Conservation (phyloP, 2,113 vertebrate genomes). For the Prinia subflava region DNA sequence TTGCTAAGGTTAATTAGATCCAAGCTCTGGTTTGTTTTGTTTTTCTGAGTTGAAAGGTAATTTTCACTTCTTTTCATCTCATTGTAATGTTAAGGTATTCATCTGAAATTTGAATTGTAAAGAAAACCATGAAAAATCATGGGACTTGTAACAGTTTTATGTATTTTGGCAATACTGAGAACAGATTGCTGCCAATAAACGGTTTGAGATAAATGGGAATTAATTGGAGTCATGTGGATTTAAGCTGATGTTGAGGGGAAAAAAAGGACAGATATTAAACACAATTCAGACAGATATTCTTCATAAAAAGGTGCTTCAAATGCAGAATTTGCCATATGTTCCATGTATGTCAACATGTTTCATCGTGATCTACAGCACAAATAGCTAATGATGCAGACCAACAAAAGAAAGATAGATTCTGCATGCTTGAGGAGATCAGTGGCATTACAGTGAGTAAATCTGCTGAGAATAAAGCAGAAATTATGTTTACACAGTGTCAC, state of each 20-base stretch:
- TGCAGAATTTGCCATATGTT: not conserved
- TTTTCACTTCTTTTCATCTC: conserved; percentile 59
- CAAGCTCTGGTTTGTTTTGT: conserved; percentile 31
- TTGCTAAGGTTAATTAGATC: conserved; percentile 51
- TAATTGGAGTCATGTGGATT: conserved; percentile 76
- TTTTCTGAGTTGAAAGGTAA: conserved; percentile 55
- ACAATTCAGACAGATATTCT: conserved; percentile 65
- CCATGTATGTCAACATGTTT: not conserved
- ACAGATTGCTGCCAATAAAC: conserved; percentile 72
- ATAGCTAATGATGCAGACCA: not conserved
- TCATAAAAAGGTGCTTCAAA: conserved; percentile 25
- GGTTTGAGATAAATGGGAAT: conserved; percentile 73
- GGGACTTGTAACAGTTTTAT: conserved; percentile 62
- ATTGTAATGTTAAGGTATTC: conserved; percentile 52
- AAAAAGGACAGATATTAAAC: conserved; percentile 66
- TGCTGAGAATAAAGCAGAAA: not conserved
- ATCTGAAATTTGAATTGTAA: conserved; percentile 50
- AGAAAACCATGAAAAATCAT: conserved; percentile 56
- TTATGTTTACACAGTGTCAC: not conserved
- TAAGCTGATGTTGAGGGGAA: conserved; percentile 57
- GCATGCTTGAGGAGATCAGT: not conserved
- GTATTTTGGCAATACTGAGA: conserved; percentile 68
- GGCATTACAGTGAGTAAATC: not conserved
- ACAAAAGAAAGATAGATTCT: not conserved
- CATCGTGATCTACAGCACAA: not conserved